Evolutionary conservation across 1,140 invertebrate genomes (phyloP).

Genomic region (Leptinotarsa defecta): DNA sequence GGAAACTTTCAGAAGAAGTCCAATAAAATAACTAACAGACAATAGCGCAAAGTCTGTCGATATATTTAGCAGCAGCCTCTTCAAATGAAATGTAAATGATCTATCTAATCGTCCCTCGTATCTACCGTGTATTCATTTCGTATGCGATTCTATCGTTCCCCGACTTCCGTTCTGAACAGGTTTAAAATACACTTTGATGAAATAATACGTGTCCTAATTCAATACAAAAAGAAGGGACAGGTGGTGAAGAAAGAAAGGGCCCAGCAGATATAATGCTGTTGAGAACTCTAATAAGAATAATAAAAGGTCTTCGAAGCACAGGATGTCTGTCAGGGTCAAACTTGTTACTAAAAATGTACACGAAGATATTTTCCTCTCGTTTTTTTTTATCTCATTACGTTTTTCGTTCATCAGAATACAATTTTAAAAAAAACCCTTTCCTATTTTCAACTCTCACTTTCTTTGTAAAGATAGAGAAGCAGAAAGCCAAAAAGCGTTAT

Average conservation of each 20-base stretch:
- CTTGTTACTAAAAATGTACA: neutral
- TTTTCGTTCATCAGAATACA: no score
- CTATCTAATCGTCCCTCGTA: no score
- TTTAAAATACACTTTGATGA: conserved; percentile 1
- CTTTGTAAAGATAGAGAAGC: no score
- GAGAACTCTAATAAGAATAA: neutral
- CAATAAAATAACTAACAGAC: no score
- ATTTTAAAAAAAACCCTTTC: no score
- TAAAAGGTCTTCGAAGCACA: neutral
- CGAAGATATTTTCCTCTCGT: neutral
- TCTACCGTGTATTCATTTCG: neutral
- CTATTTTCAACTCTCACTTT: no score
- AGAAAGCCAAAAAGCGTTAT: no score
- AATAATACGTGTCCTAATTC: conserved; percentile 1
- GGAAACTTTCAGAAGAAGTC: no score
- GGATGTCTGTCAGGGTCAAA: neutral
- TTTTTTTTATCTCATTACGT: neutral
- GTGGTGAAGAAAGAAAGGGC: neutral
- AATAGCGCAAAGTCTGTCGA: no score
- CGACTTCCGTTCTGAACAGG: neutral
- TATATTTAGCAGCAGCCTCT: no score
- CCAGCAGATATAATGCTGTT: neutral
- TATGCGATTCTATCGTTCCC: neutral
- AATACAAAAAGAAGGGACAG: conserved; percentile 1
- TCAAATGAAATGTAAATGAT: no score